These are phyloP conservation scores for Polymixis flavicincta DNA, from an alignment of 2,888 invertebrate species.

Conservation along the genomic window DNA sequence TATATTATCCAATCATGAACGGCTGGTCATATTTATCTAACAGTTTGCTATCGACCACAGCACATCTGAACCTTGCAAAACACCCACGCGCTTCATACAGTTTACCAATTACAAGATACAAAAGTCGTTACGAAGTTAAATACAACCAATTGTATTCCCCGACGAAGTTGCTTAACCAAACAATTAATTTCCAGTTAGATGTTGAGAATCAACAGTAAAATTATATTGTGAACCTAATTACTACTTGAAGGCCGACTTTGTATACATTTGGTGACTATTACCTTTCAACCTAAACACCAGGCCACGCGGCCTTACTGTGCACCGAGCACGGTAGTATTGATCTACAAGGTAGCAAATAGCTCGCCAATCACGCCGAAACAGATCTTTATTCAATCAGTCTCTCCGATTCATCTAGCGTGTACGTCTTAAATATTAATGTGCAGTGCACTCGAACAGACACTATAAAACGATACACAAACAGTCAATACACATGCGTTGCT, in stretches of 20 bases:
- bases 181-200: conserved; percentile 46
- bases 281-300: conserved; percentile 67
- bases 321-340: conserved; percentile 66
- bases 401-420: conserved; percentile 71
- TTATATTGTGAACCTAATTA: conserved; percentile 45
- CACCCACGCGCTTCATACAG: conserved; percentile 37
- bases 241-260: conserved; percentile 54
- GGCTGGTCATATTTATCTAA: conserved; percentile 19
- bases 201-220: conserved; percentile 21
- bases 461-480: conserved; percentile 75
- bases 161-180: conserved; percentile 43
- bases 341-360: conserved; percentile 73
- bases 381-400: conserved; percentile 78
- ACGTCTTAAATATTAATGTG: conserved; percentile 75
- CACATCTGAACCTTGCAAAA: conserved; percentile 37
- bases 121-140: conserved; percentile 30
- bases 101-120: conserved; percentile 38
- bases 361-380: conserved; percentile 70
- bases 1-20: conserved; percentile 15
- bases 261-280: conserved; percentile 58
- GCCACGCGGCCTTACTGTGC: conserved; percentile 63
- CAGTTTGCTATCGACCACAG: conserved; percentile 20
- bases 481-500: conserved; percentile 70
- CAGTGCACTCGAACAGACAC: conserved; percentile 81
- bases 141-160: conserved; percentile 41